Base-by-base conservation (phyloP, 2,797 vertebrate genomes). In the Sebastes flavidus region DNA sequence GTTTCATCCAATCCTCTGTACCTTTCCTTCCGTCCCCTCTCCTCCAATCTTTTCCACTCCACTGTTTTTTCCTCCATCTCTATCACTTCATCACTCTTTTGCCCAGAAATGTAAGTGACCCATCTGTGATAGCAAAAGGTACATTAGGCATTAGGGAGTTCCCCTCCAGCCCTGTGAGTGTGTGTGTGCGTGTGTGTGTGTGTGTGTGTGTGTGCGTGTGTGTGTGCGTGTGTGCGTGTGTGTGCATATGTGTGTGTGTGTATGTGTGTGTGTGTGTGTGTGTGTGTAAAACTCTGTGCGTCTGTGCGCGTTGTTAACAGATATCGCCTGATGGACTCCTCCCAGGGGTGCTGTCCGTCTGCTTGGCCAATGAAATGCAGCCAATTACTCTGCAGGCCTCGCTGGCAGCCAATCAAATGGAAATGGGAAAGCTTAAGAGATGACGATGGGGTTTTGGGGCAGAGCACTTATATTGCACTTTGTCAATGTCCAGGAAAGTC, bases 381-480 rank as follows among this genome's bases (percentile, higher is more conserved):
- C 88, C 87, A 92, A 77, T 95, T 93, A 87, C 87, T 92, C 87
- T 77, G 72, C 85, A 63, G 78, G 88, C 87, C 83, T 91, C 22
- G 55, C 89, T 95, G 93, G 88, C 91, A 93, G 90, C 94, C 93
- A 91, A 94, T 95, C 93, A 94, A 92, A 92, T 83, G 81, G 80
- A 92, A 95, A 92, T 83, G 65, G 87, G 69, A 88, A 82, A 83
- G 81, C 82, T 89, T 83, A 88, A 88, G 88, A 74, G 79, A 87
- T 68, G 89, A 88, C 66, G 80, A 72, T 77, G 72, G 84, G 66
- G 85, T 89, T 89, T 46, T 60, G 68, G 75, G 78, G 70, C 73
- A 36, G 2, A 42, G 78, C 75, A 79, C 72, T 82, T 83, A 56
- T 42, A 74, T 36, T 56, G 72, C 73, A 86, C 75, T 90, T 80